Conservation (phyloP, 2,888 invertebrate genomes). For the Eulithis testata region DNA sequence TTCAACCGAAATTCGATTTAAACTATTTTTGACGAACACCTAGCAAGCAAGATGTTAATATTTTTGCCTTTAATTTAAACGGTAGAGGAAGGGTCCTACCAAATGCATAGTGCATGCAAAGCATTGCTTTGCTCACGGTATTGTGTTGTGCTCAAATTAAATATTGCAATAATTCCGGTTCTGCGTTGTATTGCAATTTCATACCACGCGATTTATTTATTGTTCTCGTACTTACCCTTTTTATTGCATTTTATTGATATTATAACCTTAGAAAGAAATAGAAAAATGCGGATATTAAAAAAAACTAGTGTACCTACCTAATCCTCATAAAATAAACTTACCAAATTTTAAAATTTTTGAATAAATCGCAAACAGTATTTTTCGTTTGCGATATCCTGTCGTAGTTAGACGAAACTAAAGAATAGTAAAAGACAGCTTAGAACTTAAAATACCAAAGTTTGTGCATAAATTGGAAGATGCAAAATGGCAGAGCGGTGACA, state of each 20-base stretch:
- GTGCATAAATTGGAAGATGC: conserved; percentile 66
- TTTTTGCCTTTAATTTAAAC: conserved; percentile 1
- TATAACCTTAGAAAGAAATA: no score
- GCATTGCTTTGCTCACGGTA: conserved; percentile 53
- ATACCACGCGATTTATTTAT: conserved; percentile 55
- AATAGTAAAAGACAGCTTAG: conserved; percentile 35
- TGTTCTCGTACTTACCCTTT: conserved; percentile 44
- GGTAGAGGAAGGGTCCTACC: conserved; percentile 17
- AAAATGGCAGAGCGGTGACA: conserved; percentile 54
- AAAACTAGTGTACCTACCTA: background rate
- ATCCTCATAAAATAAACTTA: no score
- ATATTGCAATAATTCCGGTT: conserved; percentile 60
- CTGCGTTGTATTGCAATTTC: conserved; percentile 59
- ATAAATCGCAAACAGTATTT: background rate
- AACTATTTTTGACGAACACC: no score
- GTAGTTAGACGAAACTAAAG: conserved; percentile 28
- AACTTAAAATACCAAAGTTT: conserved; percentile 56
- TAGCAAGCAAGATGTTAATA: no score
- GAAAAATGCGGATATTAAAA: no score
- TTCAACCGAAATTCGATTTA: no score
- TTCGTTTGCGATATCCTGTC: background rate
- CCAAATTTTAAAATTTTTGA: no score
- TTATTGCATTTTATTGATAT: conserved; percentile 9
- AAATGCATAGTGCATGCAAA: conserved; percentile 33
- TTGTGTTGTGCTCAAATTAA: conserved; percentile 62